Percentiles rank a stretch among this genome's conserved stretches.
These are phyloP conservation scores for Rhagonycha fulva DNA, from an alignment of 2,888 invertebrate species.

Conservation along the genomic window DNA sequence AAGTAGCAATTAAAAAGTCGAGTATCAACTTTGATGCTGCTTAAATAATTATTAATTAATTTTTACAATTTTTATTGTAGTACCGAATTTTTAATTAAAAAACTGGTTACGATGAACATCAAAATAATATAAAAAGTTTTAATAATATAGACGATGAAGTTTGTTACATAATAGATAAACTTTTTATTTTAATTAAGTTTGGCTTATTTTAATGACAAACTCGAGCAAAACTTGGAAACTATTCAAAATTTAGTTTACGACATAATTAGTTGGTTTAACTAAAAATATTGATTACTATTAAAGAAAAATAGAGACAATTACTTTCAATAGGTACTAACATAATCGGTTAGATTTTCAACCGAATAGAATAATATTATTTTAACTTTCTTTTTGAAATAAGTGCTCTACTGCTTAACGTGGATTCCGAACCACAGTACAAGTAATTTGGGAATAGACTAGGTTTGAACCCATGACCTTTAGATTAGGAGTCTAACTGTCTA, in stretches of 20 bases:
- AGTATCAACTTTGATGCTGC: neutral
- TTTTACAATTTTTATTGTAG: neutral
- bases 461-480: too few species aligned
- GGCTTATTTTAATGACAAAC: neutral
- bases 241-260: neutral
- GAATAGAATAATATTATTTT: too few species aligned
- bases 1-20: neutral
- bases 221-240: neutral
- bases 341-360: too few species aligned
- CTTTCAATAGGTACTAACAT: too few species aligned
- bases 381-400: too few species aligned
- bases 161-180: neutral
- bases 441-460: too few species aligned
- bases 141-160: neutral
- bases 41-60: neutral
- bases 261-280: neutral
- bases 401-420: too few species aligned
- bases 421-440: too few species aligned
- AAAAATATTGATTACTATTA: neutral
- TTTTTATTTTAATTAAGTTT: neutral
- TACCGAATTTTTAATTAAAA: neutral
- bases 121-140: neutral
- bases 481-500: too few species aligned
- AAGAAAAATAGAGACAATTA: neutral
- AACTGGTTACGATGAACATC: neutral